phyloP scores from a whole-genome alignment of 2,797 vertebrate genomes.

The Tolypeutes matacus region DNA sequence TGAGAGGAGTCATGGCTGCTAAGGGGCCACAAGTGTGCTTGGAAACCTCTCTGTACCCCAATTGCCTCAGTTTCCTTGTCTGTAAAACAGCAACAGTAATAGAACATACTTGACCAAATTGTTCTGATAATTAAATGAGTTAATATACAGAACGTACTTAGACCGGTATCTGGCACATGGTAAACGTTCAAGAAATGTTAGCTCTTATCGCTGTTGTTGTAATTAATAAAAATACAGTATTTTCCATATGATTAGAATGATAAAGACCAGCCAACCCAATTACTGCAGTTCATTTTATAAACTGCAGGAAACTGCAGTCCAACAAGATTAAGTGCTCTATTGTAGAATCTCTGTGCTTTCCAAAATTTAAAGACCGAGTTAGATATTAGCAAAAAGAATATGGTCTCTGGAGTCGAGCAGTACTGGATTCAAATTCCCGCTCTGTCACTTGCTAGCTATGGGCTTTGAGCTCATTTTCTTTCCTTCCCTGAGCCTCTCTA shows the following conservation, averaged over 20 bases:
- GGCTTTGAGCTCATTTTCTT: neutral
- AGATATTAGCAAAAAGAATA: neutral
- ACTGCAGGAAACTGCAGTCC: neutral
- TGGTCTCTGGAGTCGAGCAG: neutral
- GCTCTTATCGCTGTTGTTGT: neutral
- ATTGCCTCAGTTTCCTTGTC: neutral
- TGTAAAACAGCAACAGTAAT: neutral
- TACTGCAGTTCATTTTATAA: slow-evolving; percentile 33
- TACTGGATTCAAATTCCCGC: neutral
- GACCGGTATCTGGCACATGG: neutral
- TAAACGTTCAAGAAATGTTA: neutral
- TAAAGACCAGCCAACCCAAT: neutral
- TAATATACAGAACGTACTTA: neutral
- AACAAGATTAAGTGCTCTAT: neutral
- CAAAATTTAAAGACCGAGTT: neutral
- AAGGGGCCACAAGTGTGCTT: neutral
- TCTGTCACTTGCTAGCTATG: neutral
- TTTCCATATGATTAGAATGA: slow-evolving; percentile 14
- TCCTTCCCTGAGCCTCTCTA: neutral
- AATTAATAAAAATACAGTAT: neutral
- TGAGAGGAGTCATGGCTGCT: neutral
- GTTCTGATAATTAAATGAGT: no score
- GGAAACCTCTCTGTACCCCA: neutral
- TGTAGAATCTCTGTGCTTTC: neutral
- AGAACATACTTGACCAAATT: neutral